Percentiles rank a stretch among this genome's conserved stretches.
phyloP scores from a whole-genome alignment of 2,888 invertebrate species.

The Leucania comma region DNA sequence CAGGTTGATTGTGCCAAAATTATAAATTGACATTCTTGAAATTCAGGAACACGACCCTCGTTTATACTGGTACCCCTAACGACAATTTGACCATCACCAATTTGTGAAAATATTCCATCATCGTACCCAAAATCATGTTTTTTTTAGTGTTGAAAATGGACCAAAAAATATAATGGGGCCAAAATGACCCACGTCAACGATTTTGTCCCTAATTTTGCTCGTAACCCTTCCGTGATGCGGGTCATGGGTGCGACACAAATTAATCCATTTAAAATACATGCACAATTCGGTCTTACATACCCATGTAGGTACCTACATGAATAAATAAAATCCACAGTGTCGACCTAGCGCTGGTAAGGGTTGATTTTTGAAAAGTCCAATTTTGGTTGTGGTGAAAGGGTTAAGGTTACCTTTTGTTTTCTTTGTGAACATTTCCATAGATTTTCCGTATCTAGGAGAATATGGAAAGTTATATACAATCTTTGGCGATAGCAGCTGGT shows the following conservation, averaged over 20 bases:
- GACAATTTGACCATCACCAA: constrained; percentile 34
- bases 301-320: constrained; percentile 63
- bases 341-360: constrained; percentile 65
- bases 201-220: constrained; percentile 65
- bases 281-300: constrained; percentile 70
- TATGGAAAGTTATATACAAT: constrained; percentile 13
- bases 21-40: constrained; percentile 18
- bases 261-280: constrained; percentile 82
- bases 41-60: constrained; percentile 14
- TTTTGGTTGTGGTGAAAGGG: constrained; percentile 60
- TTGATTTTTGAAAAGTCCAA: constrained; percentile 66
- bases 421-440: constrained; percentile 31
- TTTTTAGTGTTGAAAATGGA: constrained; percentile 40
- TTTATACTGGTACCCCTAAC: constrained; percentile 15
- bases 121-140: constrained; percentile 45
- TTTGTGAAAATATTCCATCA: constrained; percentile 50
- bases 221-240: constrained; percentile 74
- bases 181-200: constrained; percentile 72
- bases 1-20: background rate
- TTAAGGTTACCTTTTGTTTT: constrained; percentile 59
- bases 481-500: constrained; percentile 14
- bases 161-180: constrained; percentile 52
- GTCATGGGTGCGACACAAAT: constrained; percentile 77
- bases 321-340: constrained; percentile 73
- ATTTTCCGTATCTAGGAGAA: constrained; percentile 20